Evolutionary conservation across 2,113 vertebrate genomes (phyloP), one percentile per base, ranked within the genome.

Genomic region (Aptenodytes forsteri): DNA sequence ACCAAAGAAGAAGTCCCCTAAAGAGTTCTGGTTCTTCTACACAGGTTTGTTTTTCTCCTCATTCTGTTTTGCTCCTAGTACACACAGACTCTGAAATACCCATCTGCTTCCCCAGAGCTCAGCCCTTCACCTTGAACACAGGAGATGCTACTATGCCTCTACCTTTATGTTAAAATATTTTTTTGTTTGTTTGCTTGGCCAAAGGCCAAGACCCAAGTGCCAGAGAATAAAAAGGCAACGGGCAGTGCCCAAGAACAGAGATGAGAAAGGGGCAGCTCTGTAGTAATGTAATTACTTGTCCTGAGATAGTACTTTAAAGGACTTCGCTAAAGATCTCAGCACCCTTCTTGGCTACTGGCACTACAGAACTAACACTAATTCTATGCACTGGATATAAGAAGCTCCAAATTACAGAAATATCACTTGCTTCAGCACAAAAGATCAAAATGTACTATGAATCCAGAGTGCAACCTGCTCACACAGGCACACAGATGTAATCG

Each of bases 401-500:
- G 76, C 23, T 65, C 65, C 73, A 56, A 36, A 69, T 0, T 38
- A 66, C 11, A 58, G 34, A 49, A 65, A 32, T 12, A 29, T 2
- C 8, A 1, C 32, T 3, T 3, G 2, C 34, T 85, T 80, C 23
- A 80, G 46, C 34, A 66, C 5, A 54, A 44, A 71, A 46, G 19
- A 32, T 21, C 29, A 59, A 62, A 58, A 25, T 29, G 49, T 83
- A 21, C 34, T 64, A 10, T 9, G 46, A 85, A 79, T 34, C 29
- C 61, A 40, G 55, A 38, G 30, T 11, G 13, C 27, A 66, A 1
- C 21, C 58, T 29, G 11, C 56, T 76, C 73, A 9, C 47, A 34
- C 7, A 29, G 52, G 29, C 29, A 46, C 49, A 61, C 5, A 50
- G 30, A 1, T 0, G 15, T 26, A 19, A 1, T 20, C 2, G 1